Percentiles rank a stretch among this genome's conserved stretches.
Conservation (phyloP, 35 echinoderm and acorn worm genomes). For the Hemicentrotus pulcherrimus region DNA sequence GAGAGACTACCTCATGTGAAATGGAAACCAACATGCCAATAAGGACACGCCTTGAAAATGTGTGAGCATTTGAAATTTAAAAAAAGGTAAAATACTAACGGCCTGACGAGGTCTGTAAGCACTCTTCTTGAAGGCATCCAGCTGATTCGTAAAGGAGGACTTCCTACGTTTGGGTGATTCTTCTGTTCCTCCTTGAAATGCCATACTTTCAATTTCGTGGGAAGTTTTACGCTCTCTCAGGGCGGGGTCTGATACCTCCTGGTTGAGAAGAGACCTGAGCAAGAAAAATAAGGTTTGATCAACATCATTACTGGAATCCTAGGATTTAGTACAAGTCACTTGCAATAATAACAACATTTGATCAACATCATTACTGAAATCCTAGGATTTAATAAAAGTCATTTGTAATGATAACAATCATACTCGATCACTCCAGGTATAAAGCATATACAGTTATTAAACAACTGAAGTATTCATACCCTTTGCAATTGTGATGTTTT, state of each 20-base stretch:
- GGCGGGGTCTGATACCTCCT: not conserved
- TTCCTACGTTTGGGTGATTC: not conserved
- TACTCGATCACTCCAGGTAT: no score
- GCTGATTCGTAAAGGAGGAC: not conserved
- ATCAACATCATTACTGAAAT: not conserved
- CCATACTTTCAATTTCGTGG: not conserved
- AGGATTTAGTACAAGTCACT: no score
- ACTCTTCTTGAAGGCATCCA: slow-evolving; percentile 29
- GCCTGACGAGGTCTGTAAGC: not conserved
- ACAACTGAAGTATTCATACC: no score
- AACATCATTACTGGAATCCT: no score
- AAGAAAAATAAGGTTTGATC: not conserved
- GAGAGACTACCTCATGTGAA: no score
- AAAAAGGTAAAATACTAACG: not conserved
- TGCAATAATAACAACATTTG: not conserved
- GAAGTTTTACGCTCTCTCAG: not conserved
- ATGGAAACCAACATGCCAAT: no score
- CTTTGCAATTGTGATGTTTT: no score
- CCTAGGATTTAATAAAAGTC: no score
- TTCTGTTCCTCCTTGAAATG: not conserved
- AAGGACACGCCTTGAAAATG: no score
- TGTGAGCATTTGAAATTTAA: not conserved
- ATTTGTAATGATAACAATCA: no score
- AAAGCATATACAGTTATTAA: no score
- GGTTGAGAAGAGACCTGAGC: not conserved